Base-by-base conservation (phyloP, 1,140 invertebrate species). In the Mizuhopecten yessoensis region DNA sequence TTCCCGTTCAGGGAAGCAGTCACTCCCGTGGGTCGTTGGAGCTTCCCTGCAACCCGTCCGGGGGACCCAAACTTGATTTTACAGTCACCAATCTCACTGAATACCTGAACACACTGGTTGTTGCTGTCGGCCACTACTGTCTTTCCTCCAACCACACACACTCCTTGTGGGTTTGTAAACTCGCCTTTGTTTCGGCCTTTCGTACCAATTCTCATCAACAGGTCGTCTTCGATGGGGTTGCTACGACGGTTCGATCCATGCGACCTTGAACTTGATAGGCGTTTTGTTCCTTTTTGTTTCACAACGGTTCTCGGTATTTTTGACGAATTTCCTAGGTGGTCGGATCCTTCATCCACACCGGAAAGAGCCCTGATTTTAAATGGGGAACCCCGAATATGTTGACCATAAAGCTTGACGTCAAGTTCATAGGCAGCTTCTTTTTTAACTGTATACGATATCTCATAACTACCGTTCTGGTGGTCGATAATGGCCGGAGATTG, bases 131-230 rank as follows among this genome's bases (percentile, higher is more conserved):
- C 97, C 13, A 97, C 96, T 5, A 97, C 93, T 86, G 97, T 96
- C 87, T 95, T 96, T 10, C 97, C 97, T 89, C 97, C 96, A 29
- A 94, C 88, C 90, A 93, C 94, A 90, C 94, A 95, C 17, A 97
- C 94, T 34, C 97, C 97, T 95, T 97, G 97, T 33, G 97, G 97
- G 95, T 97, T 97, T 23, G 96, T 97, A 94, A 97, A 97, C 93
- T 97, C 97, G 36, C 97, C 97, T 91, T 96, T 96, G 86, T 96
- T 97, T 45, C 97, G 94, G 89, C 97, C 97, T 93, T 97, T 96
- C 11, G 92, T 93, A 20, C 97, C 97, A 42, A 97, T 96, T 91
- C 93, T 94, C 91, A 95, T 92, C 42, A 95, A 89, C 13, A 96
- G 94, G 91, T 95, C 97, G 94, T 97, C 97, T 93, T 97, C 97